These are phyloP conservation scores for Marasmarcha lunaedactyla DNA, from an alignment of 2,888 invertebrate species.

Conservation along the genomic window DNA sequence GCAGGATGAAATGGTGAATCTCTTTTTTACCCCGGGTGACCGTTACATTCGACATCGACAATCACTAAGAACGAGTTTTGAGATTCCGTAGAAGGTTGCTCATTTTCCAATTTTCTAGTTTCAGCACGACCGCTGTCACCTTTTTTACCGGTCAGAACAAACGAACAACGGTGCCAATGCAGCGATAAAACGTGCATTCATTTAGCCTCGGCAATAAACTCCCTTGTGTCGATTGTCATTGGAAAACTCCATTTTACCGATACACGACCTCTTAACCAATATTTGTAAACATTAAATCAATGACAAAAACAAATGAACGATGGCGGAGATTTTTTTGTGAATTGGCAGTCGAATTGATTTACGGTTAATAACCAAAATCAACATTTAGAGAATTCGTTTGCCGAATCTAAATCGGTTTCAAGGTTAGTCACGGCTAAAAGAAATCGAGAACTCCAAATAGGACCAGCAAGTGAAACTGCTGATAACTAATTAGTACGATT, in stretches of 20 bases:
- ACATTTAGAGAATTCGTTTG: constrained; percentile 15
- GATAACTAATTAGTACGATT: constrained; percentile 46
- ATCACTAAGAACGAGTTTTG: constrained; percentile 48
- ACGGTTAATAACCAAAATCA: constrained; percentile 4
- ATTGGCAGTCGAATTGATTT: constrained; percentile 22
- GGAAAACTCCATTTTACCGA: constrained; percentile 36
- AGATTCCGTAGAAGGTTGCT: constrained; percentile 33
- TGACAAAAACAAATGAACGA: constrained; percentile 29
- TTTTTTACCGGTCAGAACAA: constrained; percentile 39
- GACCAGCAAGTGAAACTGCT: constrained; percentile 52
- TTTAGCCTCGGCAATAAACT: too few relatives aligned
- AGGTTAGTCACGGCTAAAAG: constrained; percentile 18
- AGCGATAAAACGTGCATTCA: constrained; percentile 58
- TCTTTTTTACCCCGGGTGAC: constrained; percentile 39
- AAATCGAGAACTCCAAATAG: constrained; percentile 17
- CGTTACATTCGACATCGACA: constrained; percentile 57
- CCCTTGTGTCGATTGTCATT: constrained; percentile 24
- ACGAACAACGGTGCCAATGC: constrained; percentile 59
- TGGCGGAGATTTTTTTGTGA: constrained; percentile 21
- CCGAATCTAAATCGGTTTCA: constrained; percentile 30
- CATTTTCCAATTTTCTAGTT: constrained; percentile 63
- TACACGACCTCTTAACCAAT: constrained; percentile 55
- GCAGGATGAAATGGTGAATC: constrained; percentile 40
- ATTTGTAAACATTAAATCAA: constrained; percentile 42
- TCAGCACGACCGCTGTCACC: constrained; percentile 32